Base-by-base conservation (phyloP, 2,113 vertebrate genomes). In the Chelonoidis abingdonii region DNA sequence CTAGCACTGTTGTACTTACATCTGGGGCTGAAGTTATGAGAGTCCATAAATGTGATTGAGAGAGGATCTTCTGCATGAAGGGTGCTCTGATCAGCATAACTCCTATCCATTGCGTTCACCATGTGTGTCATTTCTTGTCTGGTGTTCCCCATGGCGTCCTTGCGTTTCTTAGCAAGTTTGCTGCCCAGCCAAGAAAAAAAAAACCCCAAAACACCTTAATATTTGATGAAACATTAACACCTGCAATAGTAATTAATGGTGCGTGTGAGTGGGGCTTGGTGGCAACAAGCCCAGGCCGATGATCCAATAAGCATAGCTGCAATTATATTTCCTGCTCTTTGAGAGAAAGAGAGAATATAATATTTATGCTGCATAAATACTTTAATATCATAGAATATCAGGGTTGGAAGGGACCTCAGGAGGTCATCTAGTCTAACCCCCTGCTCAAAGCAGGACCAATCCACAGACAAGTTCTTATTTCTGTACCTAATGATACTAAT, bases 91-190 rank as follows among this genome's bases (percentile, higher is more conserved):
- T 99, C 99, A 1, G 99, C 99, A 0, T 99, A 99, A 93, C 99
- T 99, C 86, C 99, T 98, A 89, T 99, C 99, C 99, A 99, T 99
- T 0, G 99, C 99, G 4, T 99, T 99, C 93, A 99, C 99, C 99
- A 99, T 99, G 97, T 99, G 99, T 0, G 99, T 99, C 99, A 99
- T 99, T 98, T 99, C 99, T 97, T 99, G 99, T 7, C 99, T 98
- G 0, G 99, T 99, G 38, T 99, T 99, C 25, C 99, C 99, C 89
- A 99, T 99, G 49, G 99, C 99, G 81, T 99, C 99, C 96, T 99
- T 99, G 50, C 99, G 99, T 94, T 99, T 99, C 98, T 99, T 99
- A 1, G 99, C 99, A 92, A 99, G 99, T 97, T 99, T 99, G 98
- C 99, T 99, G 98, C 94, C 98, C 98, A 98, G 94, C 96, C 95